Conservation (phyloP, 1,140 invertebrate genomes). For the Drosophila dunni region DNA sequence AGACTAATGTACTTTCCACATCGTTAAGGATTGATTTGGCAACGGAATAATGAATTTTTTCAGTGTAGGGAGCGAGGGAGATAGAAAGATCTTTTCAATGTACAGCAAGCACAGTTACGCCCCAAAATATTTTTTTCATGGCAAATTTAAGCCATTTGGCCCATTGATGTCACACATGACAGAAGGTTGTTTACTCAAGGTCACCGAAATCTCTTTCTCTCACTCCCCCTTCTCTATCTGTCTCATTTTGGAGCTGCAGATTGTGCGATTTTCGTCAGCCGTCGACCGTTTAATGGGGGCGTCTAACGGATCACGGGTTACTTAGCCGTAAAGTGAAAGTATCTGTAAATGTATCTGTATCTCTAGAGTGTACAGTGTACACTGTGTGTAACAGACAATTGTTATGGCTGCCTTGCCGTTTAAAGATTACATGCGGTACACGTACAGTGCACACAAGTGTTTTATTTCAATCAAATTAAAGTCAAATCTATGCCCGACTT, state of each 20-base stretch:
- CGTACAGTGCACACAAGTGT: conserved; percentile 47
- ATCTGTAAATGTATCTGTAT: not conserved
- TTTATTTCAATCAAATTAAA: conserved; percentile 76
- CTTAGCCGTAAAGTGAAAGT: conserved; percentile 77
- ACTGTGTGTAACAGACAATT: conserved; percentile 69
- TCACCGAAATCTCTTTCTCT: conserved; percentile 26
- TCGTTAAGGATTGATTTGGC: no score
- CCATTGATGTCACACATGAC: conserved; percentile 17
- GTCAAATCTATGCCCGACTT: conserved; percentile 54
- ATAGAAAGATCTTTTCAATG: not conserved
- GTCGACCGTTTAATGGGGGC: conserved; percentile 70
- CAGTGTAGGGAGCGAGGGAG: no score
- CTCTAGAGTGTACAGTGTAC: not conserved
- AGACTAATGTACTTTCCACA: no score
- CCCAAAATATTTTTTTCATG: conserved; percentile 55
- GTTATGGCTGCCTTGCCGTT: conserved; percentile 48
- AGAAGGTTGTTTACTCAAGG: conserved; percentile 55
- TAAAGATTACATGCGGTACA: conserved; percentile 43
- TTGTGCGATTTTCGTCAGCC: conserved; percentile 31
- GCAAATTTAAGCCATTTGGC: conserved; percentile 24
- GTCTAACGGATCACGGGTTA: conserved; percentile 49
- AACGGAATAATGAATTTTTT: no score
- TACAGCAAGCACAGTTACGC: conserved; percentile 34
- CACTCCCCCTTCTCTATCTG: not conserved
- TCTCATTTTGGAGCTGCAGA: conserved; percentile 3